phyloP scores from a whole-genome alignment of 2,888 invertebrate species.

The Tenthredo notha region DNA sequence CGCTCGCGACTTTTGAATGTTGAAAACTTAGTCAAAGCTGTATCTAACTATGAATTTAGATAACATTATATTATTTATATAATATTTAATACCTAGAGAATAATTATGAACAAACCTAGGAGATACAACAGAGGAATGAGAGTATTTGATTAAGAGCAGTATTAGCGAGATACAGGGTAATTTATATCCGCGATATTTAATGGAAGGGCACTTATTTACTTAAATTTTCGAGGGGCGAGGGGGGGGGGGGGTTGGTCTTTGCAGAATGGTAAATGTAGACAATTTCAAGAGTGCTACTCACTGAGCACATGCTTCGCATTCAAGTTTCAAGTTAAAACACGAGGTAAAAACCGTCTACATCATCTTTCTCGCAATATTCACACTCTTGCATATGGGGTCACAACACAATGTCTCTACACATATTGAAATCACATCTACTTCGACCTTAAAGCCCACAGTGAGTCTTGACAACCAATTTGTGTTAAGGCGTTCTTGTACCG shows the following conservation, averaged over 20 bases:
- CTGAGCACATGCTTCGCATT: neutral
- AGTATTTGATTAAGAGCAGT: conserved; percentile 19
- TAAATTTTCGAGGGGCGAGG: too few relatives aligned
- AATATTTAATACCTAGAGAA: conserved; percentile 11
- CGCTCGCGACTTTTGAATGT: neutral
- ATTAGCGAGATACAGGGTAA: neutral
- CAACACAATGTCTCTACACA: neutral
- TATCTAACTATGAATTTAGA: conserved; percentile 2
- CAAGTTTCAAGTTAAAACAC: neutral
- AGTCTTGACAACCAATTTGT: neutral
- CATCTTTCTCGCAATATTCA: neutral
- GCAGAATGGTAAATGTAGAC: neutral
- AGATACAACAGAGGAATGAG: conserved; percentile 20
- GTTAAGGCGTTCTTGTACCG: neutral
- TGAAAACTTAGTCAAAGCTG: neutral
- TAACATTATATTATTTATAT: conserved; percentile 12
- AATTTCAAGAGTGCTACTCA: neutral
- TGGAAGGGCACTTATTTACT: conserved; percentile 30
- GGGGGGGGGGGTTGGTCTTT: neutral
- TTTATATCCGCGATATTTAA: neutral
- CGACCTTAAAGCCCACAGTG: neutral
- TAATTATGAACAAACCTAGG: neutral
- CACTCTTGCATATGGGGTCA: neutral
- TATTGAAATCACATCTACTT: neutral
- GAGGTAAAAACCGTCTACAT: neutral